Evolutionary conservation across 2,113 vertebrate species (phyloP).

Genomic region (Barnardius zonarius): DNA sequence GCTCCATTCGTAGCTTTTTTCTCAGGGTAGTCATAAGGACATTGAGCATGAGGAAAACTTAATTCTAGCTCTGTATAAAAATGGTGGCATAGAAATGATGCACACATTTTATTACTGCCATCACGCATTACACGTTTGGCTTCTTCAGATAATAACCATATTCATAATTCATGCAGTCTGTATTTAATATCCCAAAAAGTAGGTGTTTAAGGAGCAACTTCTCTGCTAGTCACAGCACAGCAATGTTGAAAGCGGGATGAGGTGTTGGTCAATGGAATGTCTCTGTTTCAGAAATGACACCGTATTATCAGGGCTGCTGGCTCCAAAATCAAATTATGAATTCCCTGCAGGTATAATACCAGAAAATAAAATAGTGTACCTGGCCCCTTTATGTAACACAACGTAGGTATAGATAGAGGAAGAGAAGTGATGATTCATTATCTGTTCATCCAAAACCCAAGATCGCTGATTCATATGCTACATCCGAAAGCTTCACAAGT

Average conservation of each 20-base stretch:
- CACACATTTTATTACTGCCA: neutral
- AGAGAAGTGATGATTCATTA: constrained; percentile 46
- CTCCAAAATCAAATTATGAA: constrained; percentile 33
- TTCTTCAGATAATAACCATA: neutral
- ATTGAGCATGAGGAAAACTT: neutral
- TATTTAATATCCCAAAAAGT: neutral
- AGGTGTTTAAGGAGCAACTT: constrained; percentile 31
- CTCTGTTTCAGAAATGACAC: neutral
- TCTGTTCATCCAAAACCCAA: constrained; percentile 36
- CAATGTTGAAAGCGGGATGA: neutral
- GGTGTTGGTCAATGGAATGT: constrained; percentile 50
- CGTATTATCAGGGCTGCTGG: neutral
- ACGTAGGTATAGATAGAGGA: neutral
- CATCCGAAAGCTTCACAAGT: constrained; percentile 2
- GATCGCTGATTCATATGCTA: constrained; percentile 19
- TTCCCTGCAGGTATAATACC: constrained; percentile 29
- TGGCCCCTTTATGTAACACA: constrained; percentile 18
- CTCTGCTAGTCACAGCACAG: neutral
- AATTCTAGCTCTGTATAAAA: neutral
- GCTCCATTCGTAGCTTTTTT: neutral
- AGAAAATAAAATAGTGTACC: neutral
- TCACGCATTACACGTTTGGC: neutral
- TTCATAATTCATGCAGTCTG: neutral
- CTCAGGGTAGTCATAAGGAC: neutral
- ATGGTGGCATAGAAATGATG: neutral